Evolutionary conservation across 2,888 invertebrate species (phyloP), one percentile per base, ranked within the genome.

Genomic region (Nemapogon koenigi): DNA sequence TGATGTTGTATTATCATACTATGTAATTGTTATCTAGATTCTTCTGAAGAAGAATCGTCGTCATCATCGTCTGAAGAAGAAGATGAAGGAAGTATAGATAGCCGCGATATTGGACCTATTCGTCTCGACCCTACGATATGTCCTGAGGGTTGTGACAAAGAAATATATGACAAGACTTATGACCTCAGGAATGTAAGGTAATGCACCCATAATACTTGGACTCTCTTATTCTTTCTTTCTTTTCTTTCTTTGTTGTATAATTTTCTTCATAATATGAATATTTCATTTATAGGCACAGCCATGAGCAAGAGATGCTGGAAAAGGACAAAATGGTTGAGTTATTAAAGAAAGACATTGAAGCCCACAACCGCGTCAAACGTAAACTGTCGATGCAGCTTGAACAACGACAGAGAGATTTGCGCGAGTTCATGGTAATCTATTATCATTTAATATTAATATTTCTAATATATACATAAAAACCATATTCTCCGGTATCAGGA

Each of bases 71-170:
- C 81, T 1, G 29, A 84, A 7, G 83, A 83, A 17, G 84, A 84
- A 31, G 85, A 82, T 1, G 85, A 84, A 46, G 80, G 79, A 1
- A 87, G 85, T 50, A 53, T 83, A 15, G 86, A 87, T 55, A 88
- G 87, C 10, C 69, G 82, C 17, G 87, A 88, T 46, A 81, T 87
- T 41, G 85, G 83, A 0, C 81, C 84, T 1, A 83, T 89, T 37
- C 78, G 83, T 10, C 73, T 89, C 4, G 89, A 91, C 52, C 88
- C 91, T 44, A 83, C 79, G 45, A 64, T 85, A 7, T 90, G 90
- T 46, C 91, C 91, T 0, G 73, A 82, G 16, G 90, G 86, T 0
- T 87, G 89, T 46, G 89, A 90, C 37, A 70, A 61, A 19, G 76
- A 82, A 0, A 59, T 88, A n/a, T 91, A 85, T 52, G 83, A 89